A percentile compares a stretch with the other conserved stretches of the same genome.
Evolutionary conservation across 2,888 invertebrate species (phyloP).

Genomic region (Ormyrus rosae): DNA sequence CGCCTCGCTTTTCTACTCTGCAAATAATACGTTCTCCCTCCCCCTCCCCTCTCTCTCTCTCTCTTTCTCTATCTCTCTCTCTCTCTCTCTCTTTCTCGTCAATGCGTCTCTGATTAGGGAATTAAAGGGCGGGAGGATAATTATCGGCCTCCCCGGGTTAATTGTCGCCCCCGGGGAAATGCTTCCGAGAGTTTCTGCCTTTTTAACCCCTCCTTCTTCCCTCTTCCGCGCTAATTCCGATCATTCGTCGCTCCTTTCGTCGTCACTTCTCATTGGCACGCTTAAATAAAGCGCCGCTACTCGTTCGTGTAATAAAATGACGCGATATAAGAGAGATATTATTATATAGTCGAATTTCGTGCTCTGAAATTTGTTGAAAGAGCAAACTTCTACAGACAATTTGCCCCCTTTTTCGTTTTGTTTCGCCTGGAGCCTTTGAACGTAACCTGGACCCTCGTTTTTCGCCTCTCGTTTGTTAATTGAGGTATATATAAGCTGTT

Average conservation of each 20-base stretch:
- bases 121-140: conserved; percentile 57
- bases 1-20: conserved; percentile 26
- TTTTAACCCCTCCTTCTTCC: conserved; percentile 17
- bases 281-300: conserved; percentile 25
- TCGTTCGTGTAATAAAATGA: conserved; percentile 45
- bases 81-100: conserved; percentile 33
- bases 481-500: too few relatives aligned
- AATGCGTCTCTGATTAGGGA: conserved; percentile 56
- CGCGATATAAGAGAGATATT: neutral
- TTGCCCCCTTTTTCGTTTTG: too few relatives aligned
- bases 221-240: conserved; percentile 25
- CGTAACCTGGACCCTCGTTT: too few relatives aligned
- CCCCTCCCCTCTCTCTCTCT: neutral
- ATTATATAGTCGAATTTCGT: neutral
- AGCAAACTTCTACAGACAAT: neutral
- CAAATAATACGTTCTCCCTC: conserved; percentile 29
- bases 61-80: neutral
- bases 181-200: conserved; percentile 30
- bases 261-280: conserved; percentile 46
- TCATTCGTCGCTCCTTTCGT: conserved; percentile 8
- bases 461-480: too few relatives aligned
- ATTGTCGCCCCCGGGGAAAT: conserved; percentile 50
- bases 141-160: conserved; percentile 51
- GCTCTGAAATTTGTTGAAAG: conserved; percentile 22
- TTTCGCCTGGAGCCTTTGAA: too few relatives aligned